Conservation (phyloP, 1,140 invertebrate genomes). For the Coenobita brevimanus region DNA sequence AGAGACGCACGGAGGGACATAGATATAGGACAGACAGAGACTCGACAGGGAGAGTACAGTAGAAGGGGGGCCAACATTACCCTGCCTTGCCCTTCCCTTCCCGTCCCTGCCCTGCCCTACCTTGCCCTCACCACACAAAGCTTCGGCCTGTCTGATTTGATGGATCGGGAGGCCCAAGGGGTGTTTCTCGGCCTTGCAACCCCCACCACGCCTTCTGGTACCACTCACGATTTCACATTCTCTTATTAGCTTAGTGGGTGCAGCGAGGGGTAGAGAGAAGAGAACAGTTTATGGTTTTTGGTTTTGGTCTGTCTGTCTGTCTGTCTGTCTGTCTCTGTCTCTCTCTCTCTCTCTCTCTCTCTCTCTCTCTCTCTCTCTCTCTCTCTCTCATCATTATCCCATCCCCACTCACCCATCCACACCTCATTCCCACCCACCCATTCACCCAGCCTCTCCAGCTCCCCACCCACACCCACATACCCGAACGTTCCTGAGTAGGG, state of each 20-base stretch:
- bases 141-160: conserved; percentile 27
- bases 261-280: neutral
- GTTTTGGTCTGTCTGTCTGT: neutral
- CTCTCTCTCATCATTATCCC: neutral
- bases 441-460: too few relatives aligned
- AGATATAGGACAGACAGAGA: too few relatives aligned
- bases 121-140: conserved; percentile 4
- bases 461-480: too few relatives aligned
- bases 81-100: too few relatives aligned
- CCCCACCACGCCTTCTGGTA: neutral
- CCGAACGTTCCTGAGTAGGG: too few relatives aligned
- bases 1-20: too few relatives aligned
- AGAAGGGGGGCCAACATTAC: neutral
- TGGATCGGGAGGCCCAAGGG: conserved; percentile 14
- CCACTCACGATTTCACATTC: neutral
- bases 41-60: neutral
- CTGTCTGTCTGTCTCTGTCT: neutral
- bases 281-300: neutral
- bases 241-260: too few relatives aligned
- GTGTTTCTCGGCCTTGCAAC: neutral
- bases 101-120: neutral
- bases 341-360: neutral
- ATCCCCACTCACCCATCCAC: too few relatives aligned
- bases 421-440: too few relatives aligned
- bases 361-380: neutral